Percentiles rank a stretch among this genome's conserved stretches.
Evolutionary conservation across 1,140 invertebrate species (phyloP).

Genomic region (Drosophila sp.): DNA sequence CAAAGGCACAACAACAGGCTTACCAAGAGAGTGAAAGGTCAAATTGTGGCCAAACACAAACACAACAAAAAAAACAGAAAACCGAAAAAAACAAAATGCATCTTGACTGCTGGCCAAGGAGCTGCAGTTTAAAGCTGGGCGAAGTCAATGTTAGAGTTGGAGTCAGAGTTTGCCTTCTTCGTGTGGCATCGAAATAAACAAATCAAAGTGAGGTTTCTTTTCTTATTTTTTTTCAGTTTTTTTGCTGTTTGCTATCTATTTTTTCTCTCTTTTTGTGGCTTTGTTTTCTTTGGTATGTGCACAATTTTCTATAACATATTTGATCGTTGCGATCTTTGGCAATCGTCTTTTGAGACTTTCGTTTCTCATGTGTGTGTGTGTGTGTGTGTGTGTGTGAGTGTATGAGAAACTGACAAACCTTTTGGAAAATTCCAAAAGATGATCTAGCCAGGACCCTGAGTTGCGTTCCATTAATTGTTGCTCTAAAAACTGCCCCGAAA

Average conservation of each 20-base stretch:
- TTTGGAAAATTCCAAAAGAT: slow-evolving; percentile 41
- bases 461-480: slow-evolving; percentile 75
- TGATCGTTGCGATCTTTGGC: slow-evolving; percentile 73
- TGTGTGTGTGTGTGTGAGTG: slow-evolving; percentile 56
- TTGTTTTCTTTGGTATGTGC: slow-evolving; percentile 70
- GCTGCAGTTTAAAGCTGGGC: slow-evolving; percentile 37
- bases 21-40: slow-evolving; percentile 65
- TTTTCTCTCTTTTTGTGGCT: slow-evolving; percentile 11
- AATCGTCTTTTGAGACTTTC: slow-evolving; percentile 74
- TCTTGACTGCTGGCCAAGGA: slow-evolving; percentile 64
- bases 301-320: slow-evolving; percentile 81
- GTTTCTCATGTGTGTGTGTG: slow-evolving; percentile 57
- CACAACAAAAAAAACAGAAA: slow-evolving; percentile 43
- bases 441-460: slow-evolving; percentile 12
- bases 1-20: slow-evolving; percentile 15
- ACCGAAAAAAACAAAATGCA: slow-evolving; percentile 41
- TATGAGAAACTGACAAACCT: slow-evolving; percentile 80
- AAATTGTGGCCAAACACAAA: slow-evolving; percentile 63
- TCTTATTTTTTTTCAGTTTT: slow-evolving; percentile 7
- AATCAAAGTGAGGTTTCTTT: slow-evolving; percentile 69
- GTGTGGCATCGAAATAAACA: slow-evolving; percentile 77
- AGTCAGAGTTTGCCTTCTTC: slow-evolving; percentile 26
- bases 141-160: slow-evolving; percentile 9
- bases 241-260: neutral
- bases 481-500: slow-evolving; percentile 53